These are phyloP conservation scores for Eudiplozoon nipponicum DNA, from an alignment of 2,888 invertebrate genomes.

Conservation along the genomic window DNA sequence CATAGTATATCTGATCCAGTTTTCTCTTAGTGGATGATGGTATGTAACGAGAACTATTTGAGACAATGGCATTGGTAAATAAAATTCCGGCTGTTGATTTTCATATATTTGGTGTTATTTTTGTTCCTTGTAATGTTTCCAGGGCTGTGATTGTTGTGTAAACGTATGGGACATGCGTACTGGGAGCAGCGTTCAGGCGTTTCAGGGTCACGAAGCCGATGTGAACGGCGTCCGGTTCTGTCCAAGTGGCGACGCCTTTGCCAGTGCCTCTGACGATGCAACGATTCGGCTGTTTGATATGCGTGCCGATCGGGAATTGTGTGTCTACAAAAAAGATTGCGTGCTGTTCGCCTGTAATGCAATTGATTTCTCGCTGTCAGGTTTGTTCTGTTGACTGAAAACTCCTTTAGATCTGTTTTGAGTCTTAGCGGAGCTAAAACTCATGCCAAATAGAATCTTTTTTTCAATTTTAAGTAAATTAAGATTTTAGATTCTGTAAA, in stretches of 20 bases:
- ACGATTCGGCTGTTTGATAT: conserved; percentile 70
- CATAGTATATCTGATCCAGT: no score
- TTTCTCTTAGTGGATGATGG: no score
- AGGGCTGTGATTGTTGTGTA: conserved; percentile 79
- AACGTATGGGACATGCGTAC: conserved; percentile 95
- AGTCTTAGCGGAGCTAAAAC: no score
- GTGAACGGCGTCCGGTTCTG: conserved; percentile 88
- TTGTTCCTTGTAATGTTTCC: conserved; percentile 18
- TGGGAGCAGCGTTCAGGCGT: conserved; percentile 82
- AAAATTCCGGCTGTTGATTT: not conserved
- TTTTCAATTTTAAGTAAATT: no score
- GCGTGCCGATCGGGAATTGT: conserved; percentile 79
- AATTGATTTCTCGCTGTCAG: conserved; percentile 79
- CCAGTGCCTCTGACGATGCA: conserved; percentile 86
- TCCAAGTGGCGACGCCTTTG: conserved; percentile 89
- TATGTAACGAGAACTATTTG: no score
- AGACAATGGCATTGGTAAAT: no score
- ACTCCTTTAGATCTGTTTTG: no score
- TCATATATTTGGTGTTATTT: not conserved
- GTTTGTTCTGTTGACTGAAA: no score
- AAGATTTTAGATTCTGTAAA: no score
- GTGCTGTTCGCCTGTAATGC: conserved; percentile 86
- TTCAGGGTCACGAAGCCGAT: conserved; percentile 89
- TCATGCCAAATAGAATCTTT: no score
- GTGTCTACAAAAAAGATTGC: conserved; percentile 70